Conservation (phyloP, 2,797 vertebrate genomes). For the Neoniphon sammara region DNA sequence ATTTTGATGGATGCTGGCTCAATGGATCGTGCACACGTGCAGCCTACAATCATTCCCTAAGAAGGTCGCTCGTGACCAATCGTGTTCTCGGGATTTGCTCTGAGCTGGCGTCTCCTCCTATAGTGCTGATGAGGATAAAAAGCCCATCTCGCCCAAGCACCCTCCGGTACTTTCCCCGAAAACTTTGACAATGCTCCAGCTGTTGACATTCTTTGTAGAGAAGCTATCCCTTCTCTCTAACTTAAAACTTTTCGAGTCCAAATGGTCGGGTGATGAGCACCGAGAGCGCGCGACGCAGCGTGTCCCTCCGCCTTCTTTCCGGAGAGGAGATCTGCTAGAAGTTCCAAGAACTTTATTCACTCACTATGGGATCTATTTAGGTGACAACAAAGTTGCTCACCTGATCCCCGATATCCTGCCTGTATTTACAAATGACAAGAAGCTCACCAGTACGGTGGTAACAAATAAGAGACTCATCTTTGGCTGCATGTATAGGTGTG, state of each 20-base stretch:
- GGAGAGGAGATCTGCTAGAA: conserved; percentile 91
- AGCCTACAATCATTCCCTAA: background rate
- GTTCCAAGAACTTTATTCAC: conserved; percentile 91
- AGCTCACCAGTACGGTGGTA: conserved; percentile 83
- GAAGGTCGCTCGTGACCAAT: conserved; percentile 59
- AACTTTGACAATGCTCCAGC: conserved; percentile 78
- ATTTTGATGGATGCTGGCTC: background rate
- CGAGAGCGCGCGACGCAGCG: conserved; percentile 41
- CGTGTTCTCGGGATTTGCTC: conserved; percentile 26
- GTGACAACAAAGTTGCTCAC: conserved; percentile 91
- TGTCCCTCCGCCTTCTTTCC: conserved; percentile 66
- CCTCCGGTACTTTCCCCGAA: background rate
- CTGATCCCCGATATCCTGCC: conserved; percentile 96
- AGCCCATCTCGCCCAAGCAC: background rate
- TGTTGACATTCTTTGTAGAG: conserved; percentile 81
- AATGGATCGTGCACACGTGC: conserved; percentile 44
- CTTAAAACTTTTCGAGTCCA: conserved; percentile 77
- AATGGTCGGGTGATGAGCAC: conserved; percentile 39
- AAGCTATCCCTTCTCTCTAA: conserved; percentile 86
- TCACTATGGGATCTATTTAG: conserved; percentile 95
- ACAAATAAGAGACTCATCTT: conserved; percentile 91
- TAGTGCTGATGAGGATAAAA: conserved; percentile 71
- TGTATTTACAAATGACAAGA: conserved; percentile 80
- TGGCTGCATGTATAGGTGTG: conserved; percentile 87
- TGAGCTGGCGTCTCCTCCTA: conserved; percentile 56